Evolutionary conservation across 2,888 invertebrate genomes (phyloP), one percentile per base, ranked within the genome.

Genomic region (Artemia sinica): DNA sequence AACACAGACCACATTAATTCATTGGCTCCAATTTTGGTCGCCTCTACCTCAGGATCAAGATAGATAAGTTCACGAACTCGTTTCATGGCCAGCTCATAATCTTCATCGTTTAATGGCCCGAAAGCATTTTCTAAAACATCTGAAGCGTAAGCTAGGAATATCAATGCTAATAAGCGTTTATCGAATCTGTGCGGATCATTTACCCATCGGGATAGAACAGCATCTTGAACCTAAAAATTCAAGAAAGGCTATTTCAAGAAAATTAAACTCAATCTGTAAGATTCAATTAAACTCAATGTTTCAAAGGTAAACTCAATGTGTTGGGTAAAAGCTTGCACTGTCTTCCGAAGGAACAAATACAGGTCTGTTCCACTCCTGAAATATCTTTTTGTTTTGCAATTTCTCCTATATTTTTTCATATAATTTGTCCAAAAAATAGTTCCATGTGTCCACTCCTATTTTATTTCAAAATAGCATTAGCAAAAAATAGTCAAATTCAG

Each of bases 121-220:
- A 99, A 98, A 69, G 98, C 98, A 80, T 99, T 99, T 81, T 99
- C 98, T 69, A 99, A 83, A 48, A 99, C 98, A 80, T 99, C 98
- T 68, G 95, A 94, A 10, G 96, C 93, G 78, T 87, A 80, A 91
- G 92, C 10, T 88, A 86, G 75, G 88, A 87, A 78, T 91, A 91
- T 76, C 84, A 87, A 83, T 66, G 96, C 89, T 75, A 99, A 80
- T 77, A 92, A 87, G 69, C 97, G 85, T 79, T 89, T 91, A 78
- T 98, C 96, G 85, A 98, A 97, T 74, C 96, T 87, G 74, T 95
- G 94, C 12, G 95, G 89, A 80, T 97, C 96, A 72, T 96, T 96
- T 67, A 93, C 91, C 85, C 98, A 98, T 77, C 93, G 91, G 70
- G 88, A 86, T 73, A 98, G 81, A 67, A 98, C 94, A 49, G 95